A percentile compares a stretch with the other conserved stretches of the same genome.
Conservation (phyloP, 1,140 invertebrate genomes). For the Drosophila seguyi region DNA sequence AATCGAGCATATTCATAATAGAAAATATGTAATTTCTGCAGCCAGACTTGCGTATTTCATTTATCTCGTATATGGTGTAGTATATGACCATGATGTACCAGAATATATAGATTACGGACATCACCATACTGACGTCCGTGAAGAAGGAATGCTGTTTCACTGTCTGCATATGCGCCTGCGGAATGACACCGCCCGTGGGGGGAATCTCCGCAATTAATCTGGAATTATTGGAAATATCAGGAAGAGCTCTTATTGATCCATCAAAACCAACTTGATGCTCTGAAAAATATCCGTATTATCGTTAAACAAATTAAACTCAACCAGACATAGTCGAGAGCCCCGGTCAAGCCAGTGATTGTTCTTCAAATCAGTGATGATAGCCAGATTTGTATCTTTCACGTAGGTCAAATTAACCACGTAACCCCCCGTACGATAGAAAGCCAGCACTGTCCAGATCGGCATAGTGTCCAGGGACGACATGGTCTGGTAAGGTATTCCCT, state of each 20-base stretch:
- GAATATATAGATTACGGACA: slow-evolving; percentile 57
- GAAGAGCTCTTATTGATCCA: neutral
- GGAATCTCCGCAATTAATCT: slow-evolving; percentile 79
- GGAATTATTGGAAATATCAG: neutral
- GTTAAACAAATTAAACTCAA: slow-evolving; percentile 77
- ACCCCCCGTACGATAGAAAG: slow-evolving; percentile 58
- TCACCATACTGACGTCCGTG: slow-evolving; percentile 42
- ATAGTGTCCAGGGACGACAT: slow-evolving; percentile 40
- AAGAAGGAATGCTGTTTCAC: slow-evolving; percentile 62
- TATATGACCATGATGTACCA: slow-evolving; percentile 71
- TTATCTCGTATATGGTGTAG: slow-evolving; percentile 61
- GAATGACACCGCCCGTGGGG: slow-evolving; percentile 69
- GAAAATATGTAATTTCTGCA: slow-evolving; percentile 44
- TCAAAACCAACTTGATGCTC: slow-evolving; percentile 60
- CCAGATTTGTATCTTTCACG: slow-evolving; percentile 31
- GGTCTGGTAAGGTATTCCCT: slow-evolving; percentile 32
- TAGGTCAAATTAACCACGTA: slow-evolving; percentile 59
- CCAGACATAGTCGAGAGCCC: slow-evolving; percentile 59
- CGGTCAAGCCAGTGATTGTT: slow-evolving; percentile 65
- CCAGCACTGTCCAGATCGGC: slow-evolving; percentile 57
- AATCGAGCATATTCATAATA: slow-evolving; percentile 60
- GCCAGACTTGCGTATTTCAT: slow-evolving; percentile 47
- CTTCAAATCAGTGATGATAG: slow-evolving; percentile 31
- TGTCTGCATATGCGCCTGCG: slow-evolving; percentile 62
- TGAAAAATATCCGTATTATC: slow-evolving; percentile 69